Evolutionary conservation across 2,888 invertebrate genomes (phyloP).

Genomic region (Miltochrista miniata): DNA sequence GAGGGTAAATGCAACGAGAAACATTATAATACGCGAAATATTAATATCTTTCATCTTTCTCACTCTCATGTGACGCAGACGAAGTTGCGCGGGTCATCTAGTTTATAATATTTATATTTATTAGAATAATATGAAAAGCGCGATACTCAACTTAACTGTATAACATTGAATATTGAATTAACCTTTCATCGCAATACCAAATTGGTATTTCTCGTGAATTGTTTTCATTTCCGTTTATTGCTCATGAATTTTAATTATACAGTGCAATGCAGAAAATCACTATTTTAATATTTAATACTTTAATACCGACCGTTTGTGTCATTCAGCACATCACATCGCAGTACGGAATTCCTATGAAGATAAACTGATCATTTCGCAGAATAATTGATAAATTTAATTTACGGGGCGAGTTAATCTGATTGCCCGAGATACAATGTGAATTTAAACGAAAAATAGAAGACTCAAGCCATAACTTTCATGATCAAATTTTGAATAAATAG

Average conservation of each 20-base stretch:
- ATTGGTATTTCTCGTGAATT: background rate
- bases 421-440: conserved; percentile 23
- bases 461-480: too few relatives aligned
- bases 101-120: too few relatives aligned
- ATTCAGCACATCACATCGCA: conserved; percentile 28
- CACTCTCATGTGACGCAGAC: too few relatives aligned
- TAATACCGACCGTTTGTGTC: conserved; percentile 50
- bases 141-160: too few relatives aligned
- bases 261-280: conserved; percentile 45
- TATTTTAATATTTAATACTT: conserved; percentile 53
- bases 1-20: too few relatives aligned
- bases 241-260: conserved; percentile 16
- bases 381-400: conserved; percentile 35
- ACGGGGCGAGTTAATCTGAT: conserved; percentile 25
- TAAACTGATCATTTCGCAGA: conserved; percentile 28
- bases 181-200: background rate
- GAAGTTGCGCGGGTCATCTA: too few relatives aligned
- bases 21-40: too few relatives aligned
- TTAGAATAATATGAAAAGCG: too few relatives aligned
- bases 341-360: conserved; percentile 18
- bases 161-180: too few relatives aligned
- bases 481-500: too few relatives aligned
- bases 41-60: too few relatives aligned
- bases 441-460: conserved; percentile 41
- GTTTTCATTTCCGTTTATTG: conserved; percentile 7